phyloP scores from a whole-genome alignment of 2,888 invertebrate genomes.

The Coelopa pilipes region DNA sequence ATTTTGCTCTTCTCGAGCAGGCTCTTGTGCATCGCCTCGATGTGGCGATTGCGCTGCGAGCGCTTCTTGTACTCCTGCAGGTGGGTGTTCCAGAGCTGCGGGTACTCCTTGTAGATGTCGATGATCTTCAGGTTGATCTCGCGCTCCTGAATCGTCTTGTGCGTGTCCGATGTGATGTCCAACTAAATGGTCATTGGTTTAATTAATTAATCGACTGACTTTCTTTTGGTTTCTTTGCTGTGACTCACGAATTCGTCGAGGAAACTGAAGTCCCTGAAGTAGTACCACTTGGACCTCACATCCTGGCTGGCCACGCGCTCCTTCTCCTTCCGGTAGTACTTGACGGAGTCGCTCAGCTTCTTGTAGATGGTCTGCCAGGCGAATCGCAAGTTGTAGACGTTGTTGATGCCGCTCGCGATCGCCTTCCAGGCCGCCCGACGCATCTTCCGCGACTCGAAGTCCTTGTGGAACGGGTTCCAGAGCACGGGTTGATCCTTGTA shows the following conservation, averaged over 20 bases:
- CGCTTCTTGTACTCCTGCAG: slow-evolving; percentile 57
- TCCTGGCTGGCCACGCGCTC: slow-evolving; percentile 35
- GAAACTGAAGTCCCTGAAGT: slow-evolving; percentile 55
- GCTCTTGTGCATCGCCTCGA: slow-evolving; percentile 53
- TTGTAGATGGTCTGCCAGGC: slow-evolving; percentile 56
- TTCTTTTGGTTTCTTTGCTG: neutral
- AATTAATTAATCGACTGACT: no score
- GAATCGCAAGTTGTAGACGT: slow-evolving; percentile 35
- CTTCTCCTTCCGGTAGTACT: slow-evolving; percentile 55
- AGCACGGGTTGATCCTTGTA: slow-evolving; percentile 51
- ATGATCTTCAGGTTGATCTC: slow-evolving; percentile 56
- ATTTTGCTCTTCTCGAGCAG: slow-evolving; percentile 55
- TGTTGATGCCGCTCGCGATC: slow-evolving; percentile 50
- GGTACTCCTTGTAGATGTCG: slow-evolving; percentile 51
- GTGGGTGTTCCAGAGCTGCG: slow-evolving; percentile 58
- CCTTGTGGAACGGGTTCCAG: slow-evolving; percentile 58
- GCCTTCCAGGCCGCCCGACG: slow-evolving; percentile 54
- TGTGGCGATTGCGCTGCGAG: slow-evolving; percentile 50
- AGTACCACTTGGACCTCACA: slow-evolving; percentile 50
- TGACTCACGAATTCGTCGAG: slow-evolving; percentile 52
- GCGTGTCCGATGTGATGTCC: slow-evolving; percentile 23
- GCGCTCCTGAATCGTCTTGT: slow-evolving; percentile 49
- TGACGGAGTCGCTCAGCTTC: slow-evolving; percentile 55
- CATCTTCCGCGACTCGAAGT: slow-evolving; percentile 50
- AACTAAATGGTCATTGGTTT: slow-evolving; percentile 12